Base-by-base conservation (phyloP, 2,888 invertebrate genomes). In the Osedax frankpressi region DNA sequence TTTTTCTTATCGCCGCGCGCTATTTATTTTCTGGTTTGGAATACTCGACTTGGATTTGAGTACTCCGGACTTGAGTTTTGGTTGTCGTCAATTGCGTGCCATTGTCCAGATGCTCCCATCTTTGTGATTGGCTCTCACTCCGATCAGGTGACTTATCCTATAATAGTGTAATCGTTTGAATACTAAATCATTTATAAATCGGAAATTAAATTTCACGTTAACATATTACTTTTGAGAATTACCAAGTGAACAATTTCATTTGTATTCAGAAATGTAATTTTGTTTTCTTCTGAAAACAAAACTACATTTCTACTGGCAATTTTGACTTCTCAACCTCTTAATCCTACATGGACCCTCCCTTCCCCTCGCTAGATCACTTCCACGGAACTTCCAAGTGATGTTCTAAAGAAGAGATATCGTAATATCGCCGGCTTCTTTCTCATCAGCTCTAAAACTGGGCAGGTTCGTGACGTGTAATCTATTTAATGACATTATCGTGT, bases 11-110 rank as follows among this genome's bases (percentile, higher is more conserved):
- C 80, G 25, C 74, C 75, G 14, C 76, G 80, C 26, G 80, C 80
- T 25, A 75, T 80, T 27, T 80, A 80, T 74, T 44, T 80, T 29
- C 75, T 80, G 28, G 74, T 80, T 28, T 80, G 80, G 80, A 80
- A 79, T 75, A 77, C 77, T 0, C 76, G 80, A 6, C 76, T 78
- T 2, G 80, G 80, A 11, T 77, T 74, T 63, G 80, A 80, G 68
- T 79, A 80, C 73, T 78, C 80, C 27, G 80, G 80, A 6, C 75
- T 80, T 11, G 78, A 80, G 67, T 80, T 80, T 76, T 80, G 80
- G 80, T 75, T 80, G 6, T 77, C 75, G 30, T 79, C 79, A 6
- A 79, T 80, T 29, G 65, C 75, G n/a, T 80, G 79, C 71, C 80
- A 80, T 75, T 78, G 79, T 30, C 80, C 80, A 1, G 74, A 75